Evolutionary conservation across 2,888 invertebrate genomes (phyloP).

Genomic region (Stomorhina lunata): DNA sequence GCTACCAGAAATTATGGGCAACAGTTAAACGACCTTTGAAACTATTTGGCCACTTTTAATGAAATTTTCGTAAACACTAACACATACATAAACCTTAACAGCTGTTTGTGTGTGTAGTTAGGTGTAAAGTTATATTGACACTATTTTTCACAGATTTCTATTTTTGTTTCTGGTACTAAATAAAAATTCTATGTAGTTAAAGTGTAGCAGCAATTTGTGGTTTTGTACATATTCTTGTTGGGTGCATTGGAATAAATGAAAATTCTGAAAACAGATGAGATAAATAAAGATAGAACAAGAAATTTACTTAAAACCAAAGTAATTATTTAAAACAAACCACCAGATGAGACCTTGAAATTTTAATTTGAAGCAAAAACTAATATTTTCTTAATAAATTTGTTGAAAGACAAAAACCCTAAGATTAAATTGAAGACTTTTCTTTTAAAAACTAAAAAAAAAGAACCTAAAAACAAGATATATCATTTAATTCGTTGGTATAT

Average conservation of each 20-base stretch:
- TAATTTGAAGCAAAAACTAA: neutral
- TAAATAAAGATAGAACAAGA: neutral
- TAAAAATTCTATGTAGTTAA: no score
- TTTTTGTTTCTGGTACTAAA: no score
- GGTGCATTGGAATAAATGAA: neutral
- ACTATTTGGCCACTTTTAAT: constrained; percentile 44
- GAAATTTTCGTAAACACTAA: neutral
- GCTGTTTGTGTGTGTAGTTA: neutral
- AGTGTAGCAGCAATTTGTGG: no score
- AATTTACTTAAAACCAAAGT: neutral
- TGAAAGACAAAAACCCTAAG: no score
- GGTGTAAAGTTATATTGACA: neutral
- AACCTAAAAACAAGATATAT: no score
- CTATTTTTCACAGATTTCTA: neutral
- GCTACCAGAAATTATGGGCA: constrained; percentile 18
- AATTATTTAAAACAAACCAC: neutral
- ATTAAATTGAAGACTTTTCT: no score
- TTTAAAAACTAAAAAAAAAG: no score
- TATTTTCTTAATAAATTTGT: no score
- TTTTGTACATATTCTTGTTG: no score
- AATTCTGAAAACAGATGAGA: neutral
- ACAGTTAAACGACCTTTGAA: constrained; percentile 37
- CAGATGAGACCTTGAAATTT: neutral
- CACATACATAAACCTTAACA: neutral
- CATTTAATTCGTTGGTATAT: no score